These are phyloP conservation scores for Augochlorella aurata DNA, from an alignment of 2,888 invertebrate species.

Conservation along the genomic window DNA sequence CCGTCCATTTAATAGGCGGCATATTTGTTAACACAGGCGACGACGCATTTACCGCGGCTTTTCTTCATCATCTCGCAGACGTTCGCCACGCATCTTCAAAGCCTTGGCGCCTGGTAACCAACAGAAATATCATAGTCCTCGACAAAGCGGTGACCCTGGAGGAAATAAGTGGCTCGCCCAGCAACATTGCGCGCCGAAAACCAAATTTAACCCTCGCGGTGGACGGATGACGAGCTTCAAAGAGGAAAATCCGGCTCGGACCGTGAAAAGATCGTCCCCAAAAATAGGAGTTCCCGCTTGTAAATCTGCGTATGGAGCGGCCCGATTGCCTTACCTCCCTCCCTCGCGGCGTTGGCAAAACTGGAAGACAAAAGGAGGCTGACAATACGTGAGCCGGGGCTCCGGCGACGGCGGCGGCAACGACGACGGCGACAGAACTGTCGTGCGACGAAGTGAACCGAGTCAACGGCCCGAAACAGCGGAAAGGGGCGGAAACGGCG, in stretches of 20 bases:
- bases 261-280: conserved; percentile 22
- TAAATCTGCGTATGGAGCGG: background rate
- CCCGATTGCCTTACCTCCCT: background rate
- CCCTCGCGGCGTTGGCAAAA: background rate
- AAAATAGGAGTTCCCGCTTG: conserved; percentile 36
- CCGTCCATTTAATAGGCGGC: conserved; percentile 4
- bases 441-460: conserved; percentile 66
- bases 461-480: conserved; percentile 73
- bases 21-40: conserved; percentile 6
- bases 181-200: conserved; percentile 2
- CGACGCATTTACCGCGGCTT: conserved; percentile 5
- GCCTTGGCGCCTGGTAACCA: conserved; percentile 30
- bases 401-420: too few relatives aligned
- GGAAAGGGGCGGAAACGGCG: conserved; percentile 73
- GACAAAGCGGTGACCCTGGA: background rate
- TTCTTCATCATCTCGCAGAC: background rate
- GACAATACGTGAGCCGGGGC: conserved; percentile 5
- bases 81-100: conserved; percentile 17
- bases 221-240: conserved; percentile 31
- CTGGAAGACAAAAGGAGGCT: conserved; percentile 26
- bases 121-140: conserved; percentile 51
- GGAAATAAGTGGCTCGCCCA: background rate
- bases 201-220: conserved; percentile 43
- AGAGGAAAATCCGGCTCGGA: conserved; percentile 20
- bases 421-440: conserved; percentile 62